phyloP scores from a whole-genome alignment of 2,797 vertebrate species.

The Paratrypauchen microcephalus region DNA sequence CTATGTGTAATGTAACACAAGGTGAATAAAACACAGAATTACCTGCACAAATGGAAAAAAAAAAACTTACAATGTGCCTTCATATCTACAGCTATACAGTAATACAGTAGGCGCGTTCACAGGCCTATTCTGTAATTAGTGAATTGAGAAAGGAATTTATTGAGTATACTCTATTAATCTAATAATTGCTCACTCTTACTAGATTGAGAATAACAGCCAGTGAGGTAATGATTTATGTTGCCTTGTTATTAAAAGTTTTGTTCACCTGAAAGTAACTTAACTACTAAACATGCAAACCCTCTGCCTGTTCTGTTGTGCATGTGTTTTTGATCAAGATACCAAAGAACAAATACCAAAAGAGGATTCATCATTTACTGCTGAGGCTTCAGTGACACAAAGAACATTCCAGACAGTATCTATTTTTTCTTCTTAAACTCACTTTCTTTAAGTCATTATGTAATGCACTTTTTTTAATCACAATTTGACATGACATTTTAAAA shows the following conservation, averaged over 20 bases:
- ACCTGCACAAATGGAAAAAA: no score
- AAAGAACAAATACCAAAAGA: slow-evolving; percentile 41
- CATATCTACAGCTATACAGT: no score
- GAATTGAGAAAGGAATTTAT: no score
- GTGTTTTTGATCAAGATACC: slow-evolving; percentile 15
- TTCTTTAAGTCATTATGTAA: slow-evolving; percentile 25
- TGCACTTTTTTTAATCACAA: not conserved
- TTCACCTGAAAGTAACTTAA: slow-evolving; percentile 2
- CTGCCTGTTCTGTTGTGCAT: slow-evolving; percentile 3
- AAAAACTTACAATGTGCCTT: no score
- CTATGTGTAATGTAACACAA: no score
- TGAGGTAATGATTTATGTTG: no score
- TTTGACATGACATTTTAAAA: not conserved
- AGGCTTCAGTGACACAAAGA: slow-evolving; percentile 27
- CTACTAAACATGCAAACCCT: not conserved
- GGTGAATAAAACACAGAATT: no score
- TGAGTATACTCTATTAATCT: no score
- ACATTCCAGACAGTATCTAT: slow-evolving; percentile 71
- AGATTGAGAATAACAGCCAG: no score
- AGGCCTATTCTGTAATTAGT: no score
- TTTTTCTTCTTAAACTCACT: not conserved
- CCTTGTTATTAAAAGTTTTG: not conserved
- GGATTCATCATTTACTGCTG: slow-evolving; percentile 22
- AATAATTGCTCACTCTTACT: no score
- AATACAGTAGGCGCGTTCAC: no score